Evolutionary conservation across 1,140 invertebrate genomes (phyloP), one percentile per base, ranked within the genome.

Genomic region (Hylyphantes graminicola): DNA sequence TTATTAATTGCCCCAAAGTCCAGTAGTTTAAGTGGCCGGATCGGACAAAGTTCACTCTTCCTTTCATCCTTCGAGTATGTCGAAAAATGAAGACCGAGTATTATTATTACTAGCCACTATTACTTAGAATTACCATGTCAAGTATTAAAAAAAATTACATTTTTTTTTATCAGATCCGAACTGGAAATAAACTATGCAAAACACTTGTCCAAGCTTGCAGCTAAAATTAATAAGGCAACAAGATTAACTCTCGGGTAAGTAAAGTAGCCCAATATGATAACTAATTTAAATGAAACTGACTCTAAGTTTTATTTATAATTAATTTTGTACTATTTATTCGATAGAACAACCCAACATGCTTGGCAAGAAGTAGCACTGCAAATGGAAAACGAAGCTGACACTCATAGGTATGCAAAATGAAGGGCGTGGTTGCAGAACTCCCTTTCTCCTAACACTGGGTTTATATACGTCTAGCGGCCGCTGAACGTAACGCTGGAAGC

Each of bases 291-390:
- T 35, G 35, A 35, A 35, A 35, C 35, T 35, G 1, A 35, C 35
- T 35, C n/a, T n/a, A n/a, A n/a, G n/a, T n/a, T n/a, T n/a, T n/a
- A n/a, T n/a, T n/a, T n/a, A n/a, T n/a, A n/a, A n/a, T n/a, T n/a
- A n/a, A 6, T n/a, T 73, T 73, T 73, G 7, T 17, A 10, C 9
- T 70, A 15, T 17, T 51, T 7, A 51, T 70, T 57, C 87, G 88
- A 0, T 85, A 90, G 96, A 13, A 95, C 94, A 72, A 92, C 97
- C 67, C 94, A 94, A 80, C 94, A 96, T 86, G 95, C 96, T 82
- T 97, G 96, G 96, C 94, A 95, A 90, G 92, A 94, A 85, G 94
- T 96, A 67, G 95, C 94, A 54, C 91, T 93, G n/a, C 95, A 97
- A 89, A 95, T 97, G 93, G 96, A 97, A 89, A 92, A 93, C 86